Evolutionary conservation across 2,797 vertebrate species (phyloP), one percentile per base, ranked within the genome.

Genomic region (Pteronotus mesoamericanus): DNA sequence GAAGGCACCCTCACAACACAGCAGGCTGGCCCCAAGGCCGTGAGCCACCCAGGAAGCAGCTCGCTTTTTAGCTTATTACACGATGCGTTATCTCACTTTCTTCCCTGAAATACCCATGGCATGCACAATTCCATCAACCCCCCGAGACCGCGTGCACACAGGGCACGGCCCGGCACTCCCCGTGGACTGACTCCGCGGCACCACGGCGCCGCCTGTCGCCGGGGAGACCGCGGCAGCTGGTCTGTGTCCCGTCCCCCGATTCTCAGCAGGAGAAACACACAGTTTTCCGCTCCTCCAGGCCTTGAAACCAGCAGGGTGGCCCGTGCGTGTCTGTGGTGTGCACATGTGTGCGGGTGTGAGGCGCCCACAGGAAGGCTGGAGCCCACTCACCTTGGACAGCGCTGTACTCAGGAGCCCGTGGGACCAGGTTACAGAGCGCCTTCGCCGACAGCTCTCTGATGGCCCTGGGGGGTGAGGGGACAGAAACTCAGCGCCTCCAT

Each of bases 401-500:
- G 97, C 99, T 99, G 97, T 99, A 99, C 83, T 99, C 99, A 0
- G 99, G 99, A 0, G 98, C 99, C 91, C 69, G 97, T 55, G 98
- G 98, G 4, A 99, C 99, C 89, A 99, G 98, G 98, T 99, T 99
- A 80, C 99, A 98, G 46, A 99, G 98, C 0, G 99, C 99, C 98
- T 99, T 99, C 5, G 99, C 98, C 3, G 99, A 97, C 55, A 99
- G 98, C 88, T 99, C 99, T 82, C 99, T 98, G 96, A 99, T 99
- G 71, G 96, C 98, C 79, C 99, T 99, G 97, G 2, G 93, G 93
- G 94, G 93, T 85, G 16, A n/a, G 8, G 0, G 88, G 80, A 44
- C 5, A 39, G 26, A 55, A 34, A 39, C 0, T 0, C 39, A 89
- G 19, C 16, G 44, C 83, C 39, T 46, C 22, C 22, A 32, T 15